phyloP scores from a whole-genome alignment of 2,888 invertebrate genomes.

The Caprella mutica region DNA sequence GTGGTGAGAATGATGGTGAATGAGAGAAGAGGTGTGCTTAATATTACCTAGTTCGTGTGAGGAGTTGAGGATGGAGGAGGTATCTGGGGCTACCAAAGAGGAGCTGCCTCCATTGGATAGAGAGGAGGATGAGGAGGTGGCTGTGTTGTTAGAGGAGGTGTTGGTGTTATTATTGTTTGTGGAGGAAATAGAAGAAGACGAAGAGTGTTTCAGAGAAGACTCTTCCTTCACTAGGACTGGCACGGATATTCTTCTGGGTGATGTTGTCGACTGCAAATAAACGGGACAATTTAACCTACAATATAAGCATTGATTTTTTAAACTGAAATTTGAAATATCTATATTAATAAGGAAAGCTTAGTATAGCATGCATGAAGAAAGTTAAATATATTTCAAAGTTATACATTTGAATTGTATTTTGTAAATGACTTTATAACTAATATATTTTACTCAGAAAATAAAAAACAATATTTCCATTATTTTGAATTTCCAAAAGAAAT shows the following conservation, averaged over 20 bases:
- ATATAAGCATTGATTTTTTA: no score
- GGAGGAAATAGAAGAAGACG: slow-evolving; percentile 15
- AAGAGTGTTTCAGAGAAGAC: slow-evolving; percentile 15
- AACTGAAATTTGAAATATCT: no score
- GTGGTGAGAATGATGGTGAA: no score
- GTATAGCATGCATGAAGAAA: no score
- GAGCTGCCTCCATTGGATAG: background rate
- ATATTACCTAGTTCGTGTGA: no score
- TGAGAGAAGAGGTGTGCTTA: no score
- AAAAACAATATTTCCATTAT: background rate
- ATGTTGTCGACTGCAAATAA: slow-evolving; percentile 39
- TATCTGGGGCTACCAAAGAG: background rate
- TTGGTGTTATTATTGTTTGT: slow-evolving; percentile 15
- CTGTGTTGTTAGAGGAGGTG: background rate
- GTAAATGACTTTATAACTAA: no score
- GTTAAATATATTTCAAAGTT: no score
- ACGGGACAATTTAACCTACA: no score
- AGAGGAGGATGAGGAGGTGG: slow-evolving; percentile 5
- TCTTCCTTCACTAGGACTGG: slow-evolving; percentile 86
- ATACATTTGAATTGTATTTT: no score
- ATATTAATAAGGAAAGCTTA: no score
- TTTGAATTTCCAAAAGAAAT: background rate
- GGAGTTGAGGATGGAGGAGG: slow-evolving; percentile 3
- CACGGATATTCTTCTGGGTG: slow-evolving; percentile 83
- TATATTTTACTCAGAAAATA: no score